Base-by-base conservation (phyloP, 2,113 vertebrate genomes). In the Geococcyx californianus region DNA sequence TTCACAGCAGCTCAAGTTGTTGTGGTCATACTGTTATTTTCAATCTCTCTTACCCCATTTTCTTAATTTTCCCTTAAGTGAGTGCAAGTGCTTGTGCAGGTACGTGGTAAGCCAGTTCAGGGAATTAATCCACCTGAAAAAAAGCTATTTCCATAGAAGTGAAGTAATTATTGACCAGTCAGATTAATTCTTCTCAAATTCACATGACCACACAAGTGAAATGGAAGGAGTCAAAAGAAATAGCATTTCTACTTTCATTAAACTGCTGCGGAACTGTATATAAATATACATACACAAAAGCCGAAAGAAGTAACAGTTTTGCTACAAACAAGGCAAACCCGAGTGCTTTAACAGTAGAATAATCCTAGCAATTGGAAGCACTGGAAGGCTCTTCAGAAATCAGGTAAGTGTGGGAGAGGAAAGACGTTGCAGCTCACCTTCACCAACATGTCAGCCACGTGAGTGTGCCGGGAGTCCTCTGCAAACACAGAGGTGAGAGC, bases 381-480 rank as follows among this genome's bases (percentile, higher is more conserved):
- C 58, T 11, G 26, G 28, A 62, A 79, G 31, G 11, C 44, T 75
- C 34, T 72, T 52, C 52, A 81, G 68, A 67, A 88, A 60, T 13
- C 36, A 74, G 14, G n/a, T 0, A 34, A 55, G 47, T 29, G 45
- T 11, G 13, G 40, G 40, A 84, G 44, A 17, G 8, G 28, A 81
- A 66, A 34, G 16, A n/a, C 7, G 13, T 24, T 34, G 6, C 55
- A 70, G 52, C 95, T 95, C 79, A 99, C 99, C 99, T 99, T 98
- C 73, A 99, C 99, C 58, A 99, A 95, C 97, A 99, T 99, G 97
- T 99, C 99, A 8, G 99, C 98, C 66, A 99, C 97, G 1, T 99
- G 99, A 69, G 97, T 99, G 97, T 99, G 98, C 49, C 91, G 98
- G 67, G 99, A 98, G 36, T 97, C 95, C 80, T 98, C 98, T 2